Conservation (phyloP, 2,113 vertebrate genomes). For the Herpetotheres cachinnans region DNA sequence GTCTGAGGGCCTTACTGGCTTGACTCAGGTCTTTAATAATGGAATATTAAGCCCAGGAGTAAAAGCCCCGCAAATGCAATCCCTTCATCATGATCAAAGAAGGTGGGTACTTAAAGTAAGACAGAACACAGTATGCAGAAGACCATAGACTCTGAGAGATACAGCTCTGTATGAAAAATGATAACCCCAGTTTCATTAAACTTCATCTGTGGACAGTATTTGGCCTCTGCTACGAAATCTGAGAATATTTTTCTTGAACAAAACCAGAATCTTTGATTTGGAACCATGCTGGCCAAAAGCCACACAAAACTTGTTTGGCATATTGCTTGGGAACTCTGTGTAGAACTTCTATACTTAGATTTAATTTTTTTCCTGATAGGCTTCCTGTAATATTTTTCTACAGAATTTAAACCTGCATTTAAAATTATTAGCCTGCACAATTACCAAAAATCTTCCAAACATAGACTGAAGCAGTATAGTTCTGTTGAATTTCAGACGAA, state of each 20-base stretch:
- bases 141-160: background rate
- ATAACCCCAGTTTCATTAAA: background rate
- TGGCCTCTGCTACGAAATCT: background rate
- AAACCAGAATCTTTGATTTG: background rate
- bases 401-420: background rate
- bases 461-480: background rate
- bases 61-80: background rate
- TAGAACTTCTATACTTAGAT: background rate
- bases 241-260: background rate
- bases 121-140: background rate
- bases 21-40: background rate
- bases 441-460: background rate
- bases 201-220: background rate
- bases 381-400: background rate
- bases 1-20: background rate
- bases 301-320: background rate
- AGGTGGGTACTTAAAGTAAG: background rate
- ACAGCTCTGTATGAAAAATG: background rate
- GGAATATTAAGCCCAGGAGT: background rate
- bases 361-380: background rate
- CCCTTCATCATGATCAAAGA: background rate
- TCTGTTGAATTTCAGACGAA: background rate
- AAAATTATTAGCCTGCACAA: background rate
- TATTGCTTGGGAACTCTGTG: background rate
- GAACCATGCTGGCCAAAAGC: background rate